Conservation (phyloP, 2,888 invertebrate species). For the Podabrus alpinus region DNA sequence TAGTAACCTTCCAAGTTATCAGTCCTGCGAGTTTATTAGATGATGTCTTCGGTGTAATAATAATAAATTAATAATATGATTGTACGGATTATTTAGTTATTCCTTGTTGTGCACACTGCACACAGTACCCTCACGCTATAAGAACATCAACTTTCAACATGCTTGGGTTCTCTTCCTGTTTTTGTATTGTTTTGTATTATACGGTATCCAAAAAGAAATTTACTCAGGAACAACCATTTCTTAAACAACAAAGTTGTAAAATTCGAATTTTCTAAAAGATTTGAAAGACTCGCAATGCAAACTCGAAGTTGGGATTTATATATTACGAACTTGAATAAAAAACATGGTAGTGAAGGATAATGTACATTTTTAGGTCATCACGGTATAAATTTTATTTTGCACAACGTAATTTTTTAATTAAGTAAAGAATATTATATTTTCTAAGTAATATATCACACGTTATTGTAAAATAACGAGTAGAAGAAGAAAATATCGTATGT, state of each 20-base stretch:
- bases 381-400: neutral
- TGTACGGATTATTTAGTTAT: neutral
- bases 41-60: neutral
- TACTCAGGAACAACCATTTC: neutral
- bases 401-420: neutral
- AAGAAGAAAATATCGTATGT: neutral
- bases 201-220: neutral
- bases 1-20: neutral
- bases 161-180: neutral
- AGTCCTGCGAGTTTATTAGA: neutral
- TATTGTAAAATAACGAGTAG: neutral
- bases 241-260: neutral
- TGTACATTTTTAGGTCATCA: neutral
- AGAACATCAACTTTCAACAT: neutral
- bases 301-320: neutral
- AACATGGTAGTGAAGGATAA: neutral
- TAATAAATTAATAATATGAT: neutral
- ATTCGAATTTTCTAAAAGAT: neutral
- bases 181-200: neutral
- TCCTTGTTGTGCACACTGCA: neutral
- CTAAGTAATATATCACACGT: neutral
- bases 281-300: neutral
- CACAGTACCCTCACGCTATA: neutral
- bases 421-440: neutral
- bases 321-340: neutral